Evolutionary conservation across 2,797 vertebrate genomes (phyloP).

Genomic region (Remorina albescens): DNA sequence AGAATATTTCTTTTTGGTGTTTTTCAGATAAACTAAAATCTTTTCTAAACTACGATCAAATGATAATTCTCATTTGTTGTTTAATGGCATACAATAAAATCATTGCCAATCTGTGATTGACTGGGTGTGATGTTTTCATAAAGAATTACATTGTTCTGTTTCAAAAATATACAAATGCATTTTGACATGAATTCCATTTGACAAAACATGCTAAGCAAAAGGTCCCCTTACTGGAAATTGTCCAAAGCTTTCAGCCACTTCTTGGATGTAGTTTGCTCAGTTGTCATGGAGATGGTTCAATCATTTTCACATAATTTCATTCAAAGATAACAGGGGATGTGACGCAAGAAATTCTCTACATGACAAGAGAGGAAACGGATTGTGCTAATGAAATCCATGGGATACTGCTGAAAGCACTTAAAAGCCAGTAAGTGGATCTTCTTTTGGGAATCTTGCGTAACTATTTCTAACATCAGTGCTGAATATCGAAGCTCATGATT

Average conservation of each 20-base stretch:
- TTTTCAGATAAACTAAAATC: neutral
- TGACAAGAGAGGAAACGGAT: constrained; percentile 27
- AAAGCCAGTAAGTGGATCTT: neutral
- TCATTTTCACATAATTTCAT: neutral
- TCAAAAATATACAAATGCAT: neutral
- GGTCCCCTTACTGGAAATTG: neutral
- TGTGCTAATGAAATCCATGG: constrained; percentile 12
- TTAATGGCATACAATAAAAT: neutral
- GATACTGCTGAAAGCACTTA: constrained; percentile 4
- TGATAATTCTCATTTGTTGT: neutral
- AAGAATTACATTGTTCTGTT: neutral
- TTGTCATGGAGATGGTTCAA: constrained; percentile 32
- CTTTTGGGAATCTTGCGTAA: neutral
- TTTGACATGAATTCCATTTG: neutral
- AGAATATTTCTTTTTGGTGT: neutral
- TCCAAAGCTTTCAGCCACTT: neutral
- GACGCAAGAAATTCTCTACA: constrained; percentile 2
- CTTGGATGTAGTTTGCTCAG: constrained; percentile 2
- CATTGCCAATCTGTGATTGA: neutral
- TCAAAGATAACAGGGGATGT: constrained; percentile 8
- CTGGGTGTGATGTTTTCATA: neutral
- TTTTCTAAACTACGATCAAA: neutral
- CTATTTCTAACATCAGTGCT: neutral
- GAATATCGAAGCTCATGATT: neutral
- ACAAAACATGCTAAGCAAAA: neutral